Evolutionary conservation across 1,140 invertebrate genomes (phyloP).

Genomic region (Dendroctonus ponderosae): DNA sequence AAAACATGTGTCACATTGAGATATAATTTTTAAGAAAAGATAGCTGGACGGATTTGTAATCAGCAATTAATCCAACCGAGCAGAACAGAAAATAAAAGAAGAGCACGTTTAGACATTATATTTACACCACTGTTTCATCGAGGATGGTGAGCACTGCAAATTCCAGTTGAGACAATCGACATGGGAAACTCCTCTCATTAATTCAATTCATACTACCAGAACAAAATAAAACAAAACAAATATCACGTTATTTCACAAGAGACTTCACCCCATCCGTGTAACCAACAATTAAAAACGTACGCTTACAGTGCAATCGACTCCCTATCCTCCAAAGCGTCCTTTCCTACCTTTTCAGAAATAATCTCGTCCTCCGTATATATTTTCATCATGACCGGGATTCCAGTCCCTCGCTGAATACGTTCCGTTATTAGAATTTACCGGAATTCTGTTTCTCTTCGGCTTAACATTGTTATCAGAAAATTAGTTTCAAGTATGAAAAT

Average conservation of each 20-base stretch:
- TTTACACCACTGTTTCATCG: no score
- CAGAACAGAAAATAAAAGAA: no score
- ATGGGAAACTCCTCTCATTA: no score
- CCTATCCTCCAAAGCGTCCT: not conserved
- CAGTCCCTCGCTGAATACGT: conserved; percentile 3
- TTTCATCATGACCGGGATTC: conserved; percentile 3
- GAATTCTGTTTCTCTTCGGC: not conserved
- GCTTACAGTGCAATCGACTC: not conserved
- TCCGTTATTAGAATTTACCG: conserved; percentile 4
- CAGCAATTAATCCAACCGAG: no score
- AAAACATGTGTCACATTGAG: no score
- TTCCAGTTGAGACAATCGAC: no score
- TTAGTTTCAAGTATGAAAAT: conserved; percentile 1
- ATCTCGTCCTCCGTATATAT: not conserved
- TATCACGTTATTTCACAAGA: not conserved
- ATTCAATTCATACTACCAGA: no score
- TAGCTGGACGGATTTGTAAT: no score
- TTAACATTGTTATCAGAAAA: conserved; percentile 4
- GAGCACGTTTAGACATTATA: no score
- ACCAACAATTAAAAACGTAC: conserved; percentile 2
- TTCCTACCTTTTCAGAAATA: conserved; percentile 1
- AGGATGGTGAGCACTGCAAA: no score
- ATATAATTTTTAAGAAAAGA: no score
- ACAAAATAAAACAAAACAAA: no score
- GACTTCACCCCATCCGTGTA: conserved; percentile 1